Evolutionary conservation across 2,797 vertebrate genomes (phyloP).

Genomic region (Clarias laeviceps): DNA sequence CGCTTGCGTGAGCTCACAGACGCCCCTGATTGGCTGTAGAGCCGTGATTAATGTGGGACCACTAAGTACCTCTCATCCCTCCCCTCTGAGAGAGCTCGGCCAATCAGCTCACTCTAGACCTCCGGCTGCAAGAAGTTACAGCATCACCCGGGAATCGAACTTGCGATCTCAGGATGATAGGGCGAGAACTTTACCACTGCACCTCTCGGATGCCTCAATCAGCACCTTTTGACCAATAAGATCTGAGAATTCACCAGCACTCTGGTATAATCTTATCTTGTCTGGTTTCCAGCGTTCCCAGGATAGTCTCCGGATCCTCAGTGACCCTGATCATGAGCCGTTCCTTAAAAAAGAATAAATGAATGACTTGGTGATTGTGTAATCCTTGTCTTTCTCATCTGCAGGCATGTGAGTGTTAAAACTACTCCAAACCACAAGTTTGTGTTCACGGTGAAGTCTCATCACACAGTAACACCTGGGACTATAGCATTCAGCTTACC

Average conservation of each 20-base stretch:
- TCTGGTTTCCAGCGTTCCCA: not conserved
- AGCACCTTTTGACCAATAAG: not conserved
- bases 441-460: constrained; percentile 88
- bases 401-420: constrained; percentile 91
- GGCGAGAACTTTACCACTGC: too few relatives aligned
- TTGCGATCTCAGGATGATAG: too few relatives aligned
- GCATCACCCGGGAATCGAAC: too few relatives aligned
- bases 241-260: not conserved
- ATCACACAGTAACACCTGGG: constrained; percentile 86
- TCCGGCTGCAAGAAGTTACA: too few relatives aligned
- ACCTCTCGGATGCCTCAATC: too few relatives aligned
- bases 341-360: not conserved
- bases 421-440: constrained; percentile 92
- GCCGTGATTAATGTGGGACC: too few relatives aligned
- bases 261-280: not conserved
- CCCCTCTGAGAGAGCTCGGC: too few relatives aligned
- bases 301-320: not conserved
- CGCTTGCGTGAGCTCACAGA: too few relatives aligned
- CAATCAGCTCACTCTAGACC: too few relatives aligned
- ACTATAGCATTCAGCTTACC: constrained; percentile 94
- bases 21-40: too few relatives aligned
- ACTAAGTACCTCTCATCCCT: too few relatives aligned
- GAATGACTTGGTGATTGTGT: not conserved
- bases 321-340: not conserved
- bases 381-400: not conserved